Base-by-base conservation (phyloP, 2,113 vertebrate genomes). In the Dicerorhinus sumatrensis region DNA sequence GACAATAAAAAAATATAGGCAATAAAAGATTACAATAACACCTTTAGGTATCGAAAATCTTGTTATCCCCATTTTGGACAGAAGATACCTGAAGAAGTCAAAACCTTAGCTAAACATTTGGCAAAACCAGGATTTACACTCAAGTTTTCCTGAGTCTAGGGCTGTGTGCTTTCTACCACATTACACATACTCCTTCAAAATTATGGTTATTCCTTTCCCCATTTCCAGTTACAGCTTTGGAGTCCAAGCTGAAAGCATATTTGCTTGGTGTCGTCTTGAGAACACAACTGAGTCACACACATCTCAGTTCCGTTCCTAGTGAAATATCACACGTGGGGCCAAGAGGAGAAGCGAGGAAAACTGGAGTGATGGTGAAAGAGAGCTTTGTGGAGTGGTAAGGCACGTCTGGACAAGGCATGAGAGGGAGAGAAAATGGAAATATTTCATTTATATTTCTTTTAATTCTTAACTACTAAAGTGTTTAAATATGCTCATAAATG, bases 401-500 rank as follows among this genome's bases (percentile, higher is more conserved):
- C 8, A 42, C 4, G 1, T 63, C 60, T 70, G 46, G 27, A n/a
- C 0, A 1, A 67, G 73, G 48, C 3, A 3, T n/a, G 48, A 56
- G 1, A 72, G 4, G 36, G 13, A 89, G 39, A 91, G 63, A 70
- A 81, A 86, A 91, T 65, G 39, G 29, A 60, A 84, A 65, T 76
- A 69, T 73, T 95, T 91, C 48, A 75, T n/a, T 97, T 84, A 27
- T n/a, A 67, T 56, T 60, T 4, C 51, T 93, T 88, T 91, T 77
- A 51, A 91, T 92, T 95, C 31, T 86, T 89, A 79, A 91, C 9
- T 81, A 31, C 6, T 56, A 51, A 75, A 85, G 25, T 80, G 0
- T 79, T 56, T 94, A 76, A 91, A 67, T 73, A 54, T 33, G 11
- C 36, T 91, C 31, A 63, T 29, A 84, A 90, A 73, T n/a, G 23